Evolutionary conservation across 2,113 vertebrate species (phyloP).

Genomic region (Gnathonemus longibarbis): DNA sequence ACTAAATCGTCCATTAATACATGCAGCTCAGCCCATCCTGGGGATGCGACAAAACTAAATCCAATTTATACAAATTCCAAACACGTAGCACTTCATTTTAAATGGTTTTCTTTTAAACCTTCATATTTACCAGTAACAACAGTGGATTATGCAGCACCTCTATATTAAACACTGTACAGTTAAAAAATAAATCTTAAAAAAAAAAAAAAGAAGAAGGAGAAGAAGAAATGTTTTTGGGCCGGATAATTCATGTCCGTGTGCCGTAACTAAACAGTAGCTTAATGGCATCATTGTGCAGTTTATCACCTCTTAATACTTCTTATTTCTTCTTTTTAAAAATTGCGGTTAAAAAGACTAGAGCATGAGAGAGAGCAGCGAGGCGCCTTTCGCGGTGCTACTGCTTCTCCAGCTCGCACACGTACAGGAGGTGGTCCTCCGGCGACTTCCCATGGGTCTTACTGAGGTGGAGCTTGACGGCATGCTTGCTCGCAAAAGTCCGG

Average conservation of each 20-base stretch:
- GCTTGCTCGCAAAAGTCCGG: constrained; percentile 98
- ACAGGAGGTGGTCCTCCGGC: constrained; percentile 96
- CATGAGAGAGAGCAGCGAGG: constrained; percentile 31
- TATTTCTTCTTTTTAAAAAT: constrained; percentile 47
- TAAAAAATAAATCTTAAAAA: constrained; percentile 51
- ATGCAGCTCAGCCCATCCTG: constrained; percentile 90
- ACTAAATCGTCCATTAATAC: constrained; percentile 89
- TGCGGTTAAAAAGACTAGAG: constrained; percentile 47
- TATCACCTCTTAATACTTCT: constrained; percentile 43
- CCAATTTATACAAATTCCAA: constrained; percentile 91
- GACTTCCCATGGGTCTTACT: constrained; percentile 99
- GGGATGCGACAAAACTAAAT: constrained; percentile 79
- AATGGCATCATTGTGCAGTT: constrained; percentile 82
- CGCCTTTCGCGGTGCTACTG: constrained; percentile 74
- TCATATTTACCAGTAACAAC: constrained; percentile 82
- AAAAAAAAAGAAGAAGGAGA: constrained; percentile 47
- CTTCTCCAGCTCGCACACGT: constrained; percentile 90
- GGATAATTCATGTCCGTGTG: constrained; percentile 81
- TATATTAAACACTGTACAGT: constrained; percentile 81
- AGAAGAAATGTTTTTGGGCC: constrained; percentile 69
- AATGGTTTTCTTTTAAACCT: constrained; percentile 68
- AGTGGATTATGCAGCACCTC: constrained; percentile 75
- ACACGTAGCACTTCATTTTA: constrained; percentile 86
- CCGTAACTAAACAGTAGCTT: constrained; percentile 86
- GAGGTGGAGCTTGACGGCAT: constrained; percentile 97